These are phyloP conservation scores for Ceratoteleas bidentatus DNA, from an alignment of 1,140 invertebrate genomes.

Conservation along the genomic window DNA sequence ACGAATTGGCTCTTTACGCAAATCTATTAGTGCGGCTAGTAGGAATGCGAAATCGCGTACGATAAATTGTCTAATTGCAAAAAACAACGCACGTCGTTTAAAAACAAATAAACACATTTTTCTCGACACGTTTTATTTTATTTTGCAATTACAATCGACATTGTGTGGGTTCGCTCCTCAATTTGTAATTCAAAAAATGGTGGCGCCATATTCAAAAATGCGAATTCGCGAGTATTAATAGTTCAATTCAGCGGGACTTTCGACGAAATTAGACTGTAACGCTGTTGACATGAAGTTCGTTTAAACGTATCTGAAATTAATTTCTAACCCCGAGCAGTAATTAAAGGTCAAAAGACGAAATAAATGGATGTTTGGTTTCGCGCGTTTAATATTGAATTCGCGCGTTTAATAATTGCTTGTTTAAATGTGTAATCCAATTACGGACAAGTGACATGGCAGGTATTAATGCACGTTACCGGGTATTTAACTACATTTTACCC, in stretches of 20 bases:
- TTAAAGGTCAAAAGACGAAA: slow-evolving; percentile 38
- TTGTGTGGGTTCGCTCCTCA: background rate
- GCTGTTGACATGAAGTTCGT: slow-evolving; percentile 24
- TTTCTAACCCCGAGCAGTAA: slow-evolving; percentile 34
- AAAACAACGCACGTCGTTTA: no score
- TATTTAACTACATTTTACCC: no score
- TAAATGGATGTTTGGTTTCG: slow-evolving; percentile 38
- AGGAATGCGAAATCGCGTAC: background rate
- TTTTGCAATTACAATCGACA: background rate
- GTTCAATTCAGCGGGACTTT: slow-evolving; percentile 23
- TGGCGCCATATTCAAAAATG: background rate
- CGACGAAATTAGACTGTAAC: slow-evolving; percentile 27
- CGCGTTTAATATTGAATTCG: slow-evolving; percentile 37
- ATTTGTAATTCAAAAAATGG: background rate
- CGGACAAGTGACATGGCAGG: background rate
- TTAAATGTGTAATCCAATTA: slow-evolving; percentile 1
- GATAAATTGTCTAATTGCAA: background rate
- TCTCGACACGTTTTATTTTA: no score
- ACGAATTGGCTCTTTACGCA: slow-evolving; percentile 45
- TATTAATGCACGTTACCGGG: no score
- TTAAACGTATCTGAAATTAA: slow-evolving; percentile 36
- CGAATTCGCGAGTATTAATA: slow-evolving; percentile 17
- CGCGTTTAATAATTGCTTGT: slow-evolving; percentile 7
- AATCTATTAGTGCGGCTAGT: slow-evolving; percentile 5
- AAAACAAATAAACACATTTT: no score